Conservation (phyloP, 2,888 invertebrate genomes). For the Ametastegia equiseti region DNA sequence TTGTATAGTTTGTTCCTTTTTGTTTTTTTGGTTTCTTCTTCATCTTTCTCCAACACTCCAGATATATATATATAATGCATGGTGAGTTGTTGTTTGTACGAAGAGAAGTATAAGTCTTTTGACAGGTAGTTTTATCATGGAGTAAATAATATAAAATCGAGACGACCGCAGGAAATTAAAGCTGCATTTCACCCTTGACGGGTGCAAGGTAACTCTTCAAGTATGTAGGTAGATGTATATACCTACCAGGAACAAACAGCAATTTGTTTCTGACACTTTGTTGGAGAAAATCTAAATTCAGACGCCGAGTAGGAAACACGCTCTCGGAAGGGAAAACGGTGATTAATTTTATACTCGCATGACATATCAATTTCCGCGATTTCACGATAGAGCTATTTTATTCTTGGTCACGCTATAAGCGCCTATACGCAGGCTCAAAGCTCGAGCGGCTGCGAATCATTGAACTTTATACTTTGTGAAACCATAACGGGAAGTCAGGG, state of each 20-base stretch:
- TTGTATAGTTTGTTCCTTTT: not conserved
- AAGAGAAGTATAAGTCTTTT: not conserved
- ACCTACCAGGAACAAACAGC: slow-evolving; percentile 31
- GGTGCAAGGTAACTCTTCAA: not conserved
- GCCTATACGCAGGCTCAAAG: not conserved
- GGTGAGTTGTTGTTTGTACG: not conserved
- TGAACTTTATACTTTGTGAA: slow-evolving; percentile 5
- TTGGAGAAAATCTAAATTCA: slow-evolving; percentile 25
- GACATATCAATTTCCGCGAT: slow-evolving; percentile 44
- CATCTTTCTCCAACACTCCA: not conserved
- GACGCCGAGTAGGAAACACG: not conserved
- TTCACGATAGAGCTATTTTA: slow-evolving; percentile 14
- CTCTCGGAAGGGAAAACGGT: slow-evolving; percentile 15
- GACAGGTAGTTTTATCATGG: not conserved
- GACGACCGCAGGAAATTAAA: slow-evolving; percentile 17
- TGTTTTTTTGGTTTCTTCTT: not conserved
- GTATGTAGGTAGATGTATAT: not conserved
- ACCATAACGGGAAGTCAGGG: not conserved
- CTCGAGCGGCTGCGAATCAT: slow-evolving; percentile 30
- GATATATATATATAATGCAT: not conserved
- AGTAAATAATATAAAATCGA: not conserved
- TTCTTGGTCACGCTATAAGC: slow-evolving; percentile 3
- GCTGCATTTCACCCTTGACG: slow-evolving; percentile 14
- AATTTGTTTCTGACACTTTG: slow-evolving; percentile 43
- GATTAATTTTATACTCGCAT: slow-evolving; percentile 44